Percentiles rank a stretch among this genome's conserved stretches.
Evolutionary conservation across 2,113 vertebrate species (phyloP).

Genomic region (Arothron firmamentum): DNA sequence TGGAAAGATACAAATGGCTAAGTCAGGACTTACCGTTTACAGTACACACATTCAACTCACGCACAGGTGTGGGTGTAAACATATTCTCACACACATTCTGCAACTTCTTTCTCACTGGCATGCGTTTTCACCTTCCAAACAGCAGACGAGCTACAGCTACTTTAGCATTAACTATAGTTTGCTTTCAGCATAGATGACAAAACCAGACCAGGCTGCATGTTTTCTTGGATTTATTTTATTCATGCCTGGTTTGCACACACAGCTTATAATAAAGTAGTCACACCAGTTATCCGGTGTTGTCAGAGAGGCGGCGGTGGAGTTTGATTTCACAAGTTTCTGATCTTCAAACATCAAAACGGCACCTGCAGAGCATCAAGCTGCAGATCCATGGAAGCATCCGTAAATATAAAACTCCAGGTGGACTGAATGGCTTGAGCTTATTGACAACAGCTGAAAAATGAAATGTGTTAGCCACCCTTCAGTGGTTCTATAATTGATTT

Average conservation of each 20-base stretch:
- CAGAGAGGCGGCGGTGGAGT: constrained; percentile 17
- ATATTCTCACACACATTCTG: background rate
- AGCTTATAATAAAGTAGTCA: constrained; percentile 10
- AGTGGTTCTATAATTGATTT: constrained; percentile 62
- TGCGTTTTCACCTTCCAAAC: too few species aligned
- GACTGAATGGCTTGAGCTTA: constrained; percentile 34
- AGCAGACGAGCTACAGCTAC: background rate
- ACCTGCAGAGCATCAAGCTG: constrained; percentile 56
- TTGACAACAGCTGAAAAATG: constrained; percentile 48
- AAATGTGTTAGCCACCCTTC: constrained; percentile 46
- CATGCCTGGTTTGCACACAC: constrained; percentile 8
- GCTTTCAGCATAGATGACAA: background rate
- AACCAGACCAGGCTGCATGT: background rate
- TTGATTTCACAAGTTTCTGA: constrained; percentile 39
- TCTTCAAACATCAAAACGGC: constrained; percentile 43
- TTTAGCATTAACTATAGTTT: background rate
- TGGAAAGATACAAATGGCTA: constrained; percentile 24
- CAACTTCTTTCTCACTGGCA: background rate
- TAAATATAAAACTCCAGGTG: constrained; percentile 39
- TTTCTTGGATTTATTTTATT: background rate
- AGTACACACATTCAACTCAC: constrained; percentile 7
- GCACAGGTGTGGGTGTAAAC: background rate
- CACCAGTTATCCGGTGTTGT: constrained; percentile 9
- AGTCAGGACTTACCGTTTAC: constrained; percentile 3
- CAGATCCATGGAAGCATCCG: constrained; percentile 49